Base-by-base conservation (phyloP, 2,888 invertebrate genomes). In the Metacarcinus magister region DNA sequence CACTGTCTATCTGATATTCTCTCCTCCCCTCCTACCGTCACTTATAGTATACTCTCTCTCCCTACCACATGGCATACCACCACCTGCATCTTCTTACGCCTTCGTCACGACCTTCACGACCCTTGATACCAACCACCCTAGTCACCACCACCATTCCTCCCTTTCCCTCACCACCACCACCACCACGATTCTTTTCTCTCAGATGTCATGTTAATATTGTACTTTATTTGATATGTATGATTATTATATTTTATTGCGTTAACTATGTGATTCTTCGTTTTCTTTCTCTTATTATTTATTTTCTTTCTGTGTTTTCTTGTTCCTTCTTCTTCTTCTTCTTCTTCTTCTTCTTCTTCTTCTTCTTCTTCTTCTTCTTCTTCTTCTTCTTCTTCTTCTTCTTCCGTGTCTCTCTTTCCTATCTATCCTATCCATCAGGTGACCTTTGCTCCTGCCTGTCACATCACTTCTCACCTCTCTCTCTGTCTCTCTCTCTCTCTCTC, bases 41-140 rank as follows among this genome's bases (percentile, higher is more conserved):
- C 67, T 23, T 16, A 67, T 23, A 67, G 7, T 48, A 48, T 10
- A 5, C 48, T 10, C n/a, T 23, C 16, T 16, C 67, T n/a, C n/a
- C 67, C 67, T 67, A 19, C n/a, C 23, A 5, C 16, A 23, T n/a
- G n/a, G n/a, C n/a, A 54, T 10, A 1, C 5, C 23, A 82, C 82
- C 82, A 82, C 82, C 82, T 32, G 28, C 82, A 82, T 82, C 32
- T 82, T 82, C 32, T 82, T 32, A 13, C 19, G 10, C 82, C 32
- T 82, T 32, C 82, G 82, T 82, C 82, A 82, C 82, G 82, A 32
- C 28, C 82, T 32, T 82, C 82, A 82, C 82, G 82, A 32, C 82
- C 82, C 8, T 82, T 32, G 19, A 82, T 4, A 5, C 13, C 28
- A 3, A 82, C 32, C 5, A 82, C 82, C 8, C 3, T 8, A 5